Evolutionary conservation across 2,797 vertebrate genomes (phyloP).

Genomic region (Micromesistius poutassou): DNA sequence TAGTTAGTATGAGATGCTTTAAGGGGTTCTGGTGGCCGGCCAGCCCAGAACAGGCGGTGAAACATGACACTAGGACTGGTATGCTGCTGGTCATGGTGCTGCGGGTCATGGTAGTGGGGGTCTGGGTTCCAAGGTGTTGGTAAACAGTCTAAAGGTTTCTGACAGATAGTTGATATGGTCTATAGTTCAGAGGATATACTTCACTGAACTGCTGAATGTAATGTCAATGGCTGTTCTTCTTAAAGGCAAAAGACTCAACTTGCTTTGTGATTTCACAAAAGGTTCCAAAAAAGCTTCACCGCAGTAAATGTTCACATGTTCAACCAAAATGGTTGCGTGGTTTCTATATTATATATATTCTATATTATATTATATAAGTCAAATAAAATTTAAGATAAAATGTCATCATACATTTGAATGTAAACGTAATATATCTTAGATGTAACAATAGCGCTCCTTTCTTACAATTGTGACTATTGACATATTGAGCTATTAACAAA

Average conservation of each 20-base stretch:
- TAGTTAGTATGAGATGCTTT: too few species aligned
- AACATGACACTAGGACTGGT: slow-evolving; percentile 48
- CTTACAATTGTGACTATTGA: neutral
- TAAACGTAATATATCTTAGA: neutral
- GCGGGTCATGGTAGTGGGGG: slow-evolving; percentile 13
- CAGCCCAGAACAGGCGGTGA: slow-evolving; percentile 59
- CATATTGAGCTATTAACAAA: neutral
- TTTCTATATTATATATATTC: neutral
- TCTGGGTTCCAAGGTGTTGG: slow-evolving; percentile 31
- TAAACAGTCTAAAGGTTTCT: slow-evolving; percentile 12
- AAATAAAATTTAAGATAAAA: neutral
- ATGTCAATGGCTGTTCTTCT: neutral
- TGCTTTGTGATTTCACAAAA: neutral
- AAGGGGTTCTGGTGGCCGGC: slow-evolving; percentile 36
- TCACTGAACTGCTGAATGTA: neutral
- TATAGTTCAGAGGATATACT: neutral
- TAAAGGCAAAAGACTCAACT: neutral
- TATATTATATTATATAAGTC: too few species aligned
- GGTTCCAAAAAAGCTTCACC: too few species aligned
- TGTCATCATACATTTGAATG: neutral
- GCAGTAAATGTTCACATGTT: neutral
- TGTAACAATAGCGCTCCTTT: neutral
- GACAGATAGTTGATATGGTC: neutral
- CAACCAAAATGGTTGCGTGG: neutral
- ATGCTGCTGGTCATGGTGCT: slow-evolving; percentile 21